phyloP scores from a whole-genome alignment of 2,797 vertebrate species.

The Poecilia picta region DNA sequence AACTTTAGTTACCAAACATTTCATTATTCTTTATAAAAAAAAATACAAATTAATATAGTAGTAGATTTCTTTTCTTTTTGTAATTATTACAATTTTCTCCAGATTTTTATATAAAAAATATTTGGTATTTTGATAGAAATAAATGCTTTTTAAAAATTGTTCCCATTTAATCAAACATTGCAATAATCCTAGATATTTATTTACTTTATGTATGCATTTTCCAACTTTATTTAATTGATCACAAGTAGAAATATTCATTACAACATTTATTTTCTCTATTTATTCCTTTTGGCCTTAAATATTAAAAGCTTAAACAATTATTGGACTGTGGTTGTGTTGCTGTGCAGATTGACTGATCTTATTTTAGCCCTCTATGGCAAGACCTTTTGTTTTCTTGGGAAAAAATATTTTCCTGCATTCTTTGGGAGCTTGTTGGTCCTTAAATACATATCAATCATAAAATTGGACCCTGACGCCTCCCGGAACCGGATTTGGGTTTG shows the following conservation, averaged over 20 bases:
- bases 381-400: too few species aligned
- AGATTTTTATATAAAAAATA: background rate
- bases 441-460: too few species aligned
- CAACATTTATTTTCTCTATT: background rate
- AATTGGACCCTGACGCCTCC: too few species aligned
- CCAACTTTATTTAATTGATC: background rate
- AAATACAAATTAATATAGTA: background rate
- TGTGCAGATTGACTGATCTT: background rate
- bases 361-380: too few species aligned
- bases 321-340: background rate
- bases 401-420: too few species aligned
- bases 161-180: background rate
- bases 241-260: background rate
- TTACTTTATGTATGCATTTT: background rate
- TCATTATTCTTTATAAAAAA: background rate
- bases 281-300: background rate
- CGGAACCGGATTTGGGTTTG: too few species aligned
- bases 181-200: background rate
- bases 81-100: background rate
- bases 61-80: too few species aligned
- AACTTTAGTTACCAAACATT: background rate
- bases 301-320: background rate
- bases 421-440: too few species aligned
- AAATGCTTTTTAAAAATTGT: background rate
- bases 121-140: background rate